Percentiles rank a stretch among this genome's conserved stretches.
Evolutionary conservation across 2,888 invertebrate species (phyloP).

Genomic region (Meteorus cinctellus): DNA sequence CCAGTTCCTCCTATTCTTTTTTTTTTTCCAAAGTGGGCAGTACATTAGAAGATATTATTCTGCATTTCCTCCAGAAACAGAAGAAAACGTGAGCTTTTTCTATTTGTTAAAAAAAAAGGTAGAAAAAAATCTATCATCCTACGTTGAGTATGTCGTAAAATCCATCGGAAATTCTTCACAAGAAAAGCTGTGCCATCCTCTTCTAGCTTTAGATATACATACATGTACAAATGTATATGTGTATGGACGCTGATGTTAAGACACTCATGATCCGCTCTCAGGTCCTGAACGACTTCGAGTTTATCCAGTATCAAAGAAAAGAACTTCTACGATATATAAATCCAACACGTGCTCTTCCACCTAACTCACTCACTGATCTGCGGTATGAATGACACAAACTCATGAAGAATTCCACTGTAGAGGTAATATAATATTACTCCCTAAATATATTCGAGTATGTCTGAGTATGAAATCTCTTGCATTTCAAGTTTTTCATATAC

Average conservation of each 20-base stretch:
- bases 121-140: neutral
- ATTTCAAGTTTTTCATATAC: neutral
- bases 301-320: neutral
- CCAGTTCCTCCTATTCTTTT: too few relatives aligned
- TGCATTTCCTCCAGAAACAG: neutral
- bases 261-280: constrained; percentile 8
- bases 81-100: neutral
- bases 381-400: neutral
- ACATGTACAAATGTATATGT: neutral
- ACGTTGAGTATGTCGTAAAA: neutral
- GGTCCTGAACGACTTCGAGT: neutral
- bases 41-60: neutral
- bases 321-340: neutral
- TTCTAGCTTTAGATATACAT: neutral
- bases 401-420: constrained; percentile 9
- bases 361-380: constrained; percentile 9
- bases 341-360: constrained; percentile 13
- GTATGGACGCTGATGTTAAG: neutral
- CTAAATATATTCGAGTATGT: neutral
- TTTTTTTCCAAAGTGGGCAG: too few relatives aligned
- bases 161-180: constrained; percentile 32
- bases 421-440: constrained; percentile 9
- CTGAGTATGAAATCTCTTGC: neutral
- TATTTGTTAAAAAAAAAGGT: constrained; percentile 3
- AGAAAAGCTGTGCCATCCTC: constrained; percentile 14